Evolutionary conservation across 2,888 invertebrate genomes (phyloP).

Genomic region (Lypha dubia): DNA sequence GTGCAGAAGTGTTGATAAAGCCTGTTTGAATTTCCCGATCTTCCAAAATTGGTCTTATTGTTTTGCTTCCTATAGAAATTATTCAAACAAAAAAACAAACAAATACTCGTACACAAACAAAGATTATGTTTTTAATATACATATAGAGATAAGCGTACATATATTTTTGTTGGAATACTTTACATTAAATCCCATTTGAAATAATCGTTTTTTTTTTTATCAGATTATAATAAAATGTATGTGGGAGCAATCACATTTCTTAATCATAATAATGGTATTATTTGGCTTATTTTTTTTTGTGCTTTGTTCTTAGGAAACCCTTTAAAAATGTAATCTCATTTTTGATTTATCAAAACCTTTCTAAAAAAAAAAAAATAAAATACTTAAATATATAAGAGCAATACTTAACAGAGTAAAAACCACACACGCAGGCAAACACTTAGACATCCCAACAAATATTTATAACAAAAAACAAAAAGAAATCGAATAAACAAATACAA

Average conservation of each 20-base stretch:
- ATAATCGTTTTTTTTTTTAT: background rate
- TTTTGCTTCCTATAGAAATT: too few relatives aligned
- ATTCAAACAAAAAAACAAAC: too few relatives aligned
- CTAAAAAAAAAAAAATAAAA: background rate
- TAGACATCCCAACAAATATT: background rate
- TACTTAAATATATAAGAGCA: background rate
- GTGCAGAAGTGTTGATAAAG: too few relatives aligned
- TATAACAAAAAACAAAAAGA: background rate
- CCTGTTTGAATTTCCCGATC: too few relatives aligned
- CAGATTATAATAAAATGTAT: background rate
- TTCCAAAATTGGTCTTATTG: too few relatives aligned
- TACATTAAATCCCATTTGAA: background rate
- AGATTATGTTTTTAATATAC: too few relatives aligned
- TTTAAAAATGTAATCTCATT: background rate
- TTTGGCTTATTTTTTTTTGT: slow-evolving; percentile 5
- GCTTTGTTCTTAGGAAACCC: background rate
- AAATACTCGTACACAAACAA: too few relatives aligned
- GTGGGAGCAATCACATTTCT: background rate
- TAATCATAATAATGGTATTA: background rate
- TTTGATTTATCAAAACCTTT: slow-evolving; percentile 3
- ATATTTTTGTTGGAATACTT: background rate
- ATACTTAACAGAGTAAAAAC: slow-evolving; percentile 28
- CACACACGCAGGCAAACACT: slow-evolving; percentile 7
- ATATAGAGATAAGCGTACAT: too few relatives aligned
- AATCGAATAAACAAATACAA: background rate